Evolutionary conservation across 2,888 invertebrate genomes (phyloP).

Genomic region (Andrena haemorrhoa): DNA sequence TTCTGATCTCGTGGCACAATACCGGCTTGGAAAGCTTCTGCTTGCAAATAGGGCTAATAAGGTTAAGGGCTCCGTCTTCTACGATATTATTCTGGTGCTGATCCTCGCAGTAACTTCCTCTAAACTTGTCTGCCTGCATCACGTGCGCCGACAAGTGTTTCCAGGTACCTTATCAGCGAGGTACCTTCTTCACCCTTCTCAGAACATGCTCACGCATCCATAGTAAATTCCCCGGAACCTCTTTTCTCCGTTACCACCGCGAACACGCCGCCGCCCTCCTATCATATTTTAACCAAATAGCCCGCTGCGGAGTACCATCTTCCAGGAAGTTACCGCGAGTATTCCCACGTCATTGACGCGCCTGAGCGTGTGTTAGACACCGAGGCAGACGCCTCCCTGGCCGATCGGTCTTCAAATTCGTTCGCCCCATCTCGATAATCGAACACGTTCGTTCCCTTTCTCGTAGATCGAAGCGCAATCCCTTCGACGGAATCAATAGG

Average conservation of each 20-base stretch:
- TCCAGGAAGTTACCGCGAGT: neutral
- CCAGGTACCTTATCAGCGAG: conserved; percentile 15
- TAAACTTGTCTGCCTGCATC: conserved; percentile 3
- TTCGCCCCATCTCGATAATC: neutral
- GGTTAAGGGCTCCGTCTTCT: no score
- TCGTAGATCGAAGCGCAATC: conserved; percentile 11
- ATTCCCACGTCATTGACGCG: neutral
- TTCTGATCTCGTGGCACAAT: neutral
- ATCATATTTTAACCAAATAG: conserved; percentile 1
- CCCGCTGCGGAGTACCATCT: neutral
- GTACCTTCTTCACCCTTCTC: conserved; percentile 9
- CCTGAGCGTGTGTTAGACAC: neutral
- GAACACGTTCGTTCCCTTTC: conserved; percentile 3
- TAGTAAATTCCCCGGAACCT: conserved; percentile 9
- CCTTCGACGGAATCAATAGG: neutral
- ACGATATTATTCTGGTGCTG: no score
- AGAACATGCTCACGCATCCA: conserved; percentile 9
- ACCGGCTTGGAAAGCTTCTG: no score
- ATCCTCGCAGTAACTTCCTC: neutral
- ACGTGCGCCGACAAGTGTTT: conserved; percentile 11
- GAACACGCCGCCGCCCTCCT: neutral
- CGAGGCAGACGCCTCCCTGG: no score
- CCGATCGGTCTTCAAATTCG: neutral
- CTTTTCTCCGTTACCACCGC: neutral
- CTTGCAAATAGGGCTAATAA: no score